A percentile compares a stretch with the other conserved stretches of the same genome.
phyloP scores from a whole-genome alignment of 1,140 invertebrate genomes.

The Drosophila miranda region DNA sequence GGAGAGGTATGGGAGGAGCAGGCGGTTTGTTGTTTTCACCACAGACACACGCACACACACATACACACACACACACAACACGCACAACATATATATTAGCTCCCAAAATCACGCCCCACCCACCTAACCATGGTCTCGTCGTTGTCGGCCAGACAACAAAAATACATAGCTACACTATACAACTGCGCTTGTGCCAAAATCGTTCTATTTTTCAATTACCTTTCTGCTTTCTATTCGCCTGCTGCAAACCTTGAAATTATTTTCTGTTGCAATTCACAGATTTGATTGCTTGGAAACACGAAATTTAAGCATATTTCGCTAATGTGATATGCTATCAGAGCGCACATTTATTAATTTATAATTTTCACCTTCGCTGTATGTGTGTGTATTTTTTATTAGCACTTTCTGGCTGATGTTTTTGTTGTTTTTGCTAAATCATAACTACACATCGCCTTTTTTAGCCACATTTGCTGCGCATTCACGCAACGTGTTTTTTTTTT shows the following conservation, averaged over 20 bases:
- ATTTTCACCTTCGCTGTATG: conserved; percentile 75
- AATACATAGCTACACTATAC: conserved; percentile 41
- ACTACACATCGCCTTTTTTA: conserved; percentile 67
- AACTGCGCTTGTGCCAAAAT: conserved; percentile 79
- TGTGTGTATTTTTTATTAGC: conserved; percentile 66
- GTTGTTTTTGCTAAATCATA: conserved; percentile 77
- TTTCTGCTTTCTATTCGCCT: conserved; percentile 80
- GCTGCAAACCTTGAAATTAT: conserved; percentile 81
- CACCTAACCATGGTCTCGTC: conserved; percentile 46
- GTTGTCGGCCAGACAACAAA: conserved; percentile 57
- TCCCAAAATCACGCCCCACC: conserved; percentile 77
- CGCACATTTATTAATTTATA: conserved; percentile 76
- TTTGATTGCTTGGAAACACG: conserved; percentile 62
- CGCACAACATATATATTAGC: conserved; percentile 36
- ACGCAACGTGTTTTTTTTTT: conserved; percentile 57
- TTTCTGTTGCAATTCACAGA: conserved; percentile 74
- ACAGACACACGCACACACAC: conserved; percentile 32
- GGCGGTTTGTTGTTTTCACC: conserved; percentile 54
- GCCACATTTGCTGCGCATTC: conserved; percentile 54
- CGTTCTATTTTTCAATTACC: conserved; percentile 81
- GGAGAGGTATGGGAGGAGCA: background rate
- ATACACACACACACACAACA: conserved; percentile 30
- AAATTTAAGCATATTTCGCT: conserved; percentile 73
- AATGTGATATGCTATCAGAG: conserved; percentile 77
- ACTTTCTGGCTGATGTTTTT: conserved; percentile 49